phyloP scores from a whole-genome alignment of 2,888 invertebrate species.

The Drosophila macrospina region DNA sequence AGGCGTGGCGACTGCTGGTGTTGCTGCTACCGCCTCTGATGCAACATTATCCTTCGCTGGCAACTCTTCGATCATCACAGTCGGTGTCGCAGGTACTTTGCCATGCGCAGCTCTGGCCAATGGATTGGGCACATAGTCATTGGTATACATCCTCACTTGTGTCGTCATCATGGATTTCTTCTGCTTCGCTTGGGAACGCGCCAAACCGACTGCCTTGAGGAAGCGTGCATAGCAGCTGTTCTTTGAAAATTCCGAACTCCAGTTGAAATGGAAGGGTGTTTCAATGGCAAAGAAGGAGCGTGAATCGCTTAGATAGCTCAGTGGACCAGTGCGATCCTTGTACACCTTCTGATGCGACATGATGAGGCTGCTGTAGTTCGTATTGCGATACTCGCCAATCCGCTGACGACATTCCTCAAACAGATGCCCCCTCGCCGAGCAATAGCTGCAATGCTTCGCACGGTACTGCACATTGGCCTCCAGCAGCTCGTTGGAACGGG shows the following conservation, averaged over 20 bases:
- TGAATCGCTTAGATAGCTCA: constrained; percentile 39
- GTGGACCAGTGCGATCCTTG: constrained; percentile 61
- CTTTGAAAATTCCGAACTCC: constrained; percentile 55
- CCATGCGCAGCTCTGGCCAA: constrained; percentile 48
- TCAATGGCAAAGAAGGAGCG: constrained; percentile 63
- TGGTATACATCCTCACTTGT: constrained; percentile 19
- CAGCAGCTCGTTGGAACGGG: constrained; percentile 84
- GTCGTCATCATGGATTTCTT: neutral
- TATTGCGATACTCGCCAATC: constrained; percentile 78
- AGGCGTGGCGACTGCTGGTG: neutral
- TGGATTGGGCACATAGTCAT: constrained; percentile 65
- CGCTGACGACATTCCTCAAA: constrained; percentile 83
- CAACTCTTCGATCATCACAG: constrained; percentile 12
- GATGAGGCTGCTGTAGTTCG: constrained; percentile 64
- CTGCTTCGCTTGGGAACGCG: constrained; percentile 46
- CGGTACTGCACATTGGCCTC: constrained; percentile 74
- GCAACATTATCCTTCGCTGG: neutral
- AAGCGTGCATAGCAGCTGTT: constrained; percentile 82
- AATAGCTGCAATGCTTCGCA: constrained; percentile 87
- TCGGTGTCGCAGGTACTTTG: neutral
- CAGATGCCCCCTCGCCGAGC: constrained; percentile 87
- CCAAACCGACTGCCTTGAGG: constrained; percentile 76
- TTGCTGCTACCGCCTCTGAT: neutral
- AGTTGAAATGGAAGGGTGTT: constrained; percentile 73
- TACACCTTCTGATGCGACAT: constrained; percentile 84